A percentile compares a stretch with the other conserved stretches of the same genome.
Evolutionary conservation across 2,113 vertebrate species (phyloP).

Genomic region (Noturus placidus): DNA sequence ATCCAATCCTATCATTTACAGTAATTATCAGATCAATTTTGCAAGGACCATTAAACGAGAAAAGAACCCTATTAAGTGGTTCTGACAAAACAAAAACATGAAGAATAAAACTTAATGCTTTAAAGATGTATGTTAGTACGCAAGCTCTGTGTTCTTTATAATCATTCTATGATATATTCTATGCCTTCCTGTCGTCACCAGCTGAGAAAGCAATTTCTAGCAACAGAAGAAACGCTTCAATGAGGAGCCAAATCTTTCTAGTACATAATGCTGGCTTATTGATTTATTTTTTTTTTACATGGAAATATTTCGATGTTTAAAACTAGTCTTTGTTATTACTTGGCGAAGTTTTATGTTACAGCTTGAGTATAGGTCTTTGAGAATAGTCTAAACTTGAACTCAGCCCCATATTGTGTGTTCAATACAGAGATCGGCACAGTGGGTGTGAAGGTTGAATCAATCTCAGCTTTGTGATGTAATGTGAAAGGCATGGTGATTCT

Average conservation of each 20-base stretch:
- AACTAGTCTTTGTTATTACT: neutral
- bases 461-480: slow-evolving; percentile 45
- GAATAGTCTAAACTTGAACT: slow-evolving; percentile 22
- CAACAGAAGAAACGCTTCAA: neutral
- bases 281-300: neutral
- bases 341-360: neutral
- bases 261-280: slow-evolving; percentile 11
- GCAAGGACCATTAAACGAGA: slow-evolving; percentile 47
- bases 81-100: slow-evolving; percentile 30
- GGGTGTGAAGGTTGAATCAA: slow-evolving; percentile 39
- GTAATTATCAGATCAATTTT: slow-evolving; percentile 52
- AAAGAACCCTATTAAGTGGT: slow-evolving; percentile 43
- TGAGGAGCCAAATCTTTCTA: neutral
- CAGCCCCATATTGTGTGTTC: slow-evolving; percentile 14
- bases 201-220: slow-evolving; percentile 18
- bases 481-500: slow-evolving; percentile 36
- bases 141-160: slow-evolving; percentile 28
- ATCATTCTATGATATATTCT: neutral
- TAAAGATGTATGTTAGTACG: neutral
- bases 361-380: slow-evolving; percentile 13
- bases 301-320: slow-evolving; percentile 13
- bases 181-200: slow-evolving; percentile 10
- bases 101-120: slow-evolving; percentile 50
- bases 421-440: slow-evolving; percentile 31
- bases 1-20: slow-evolving; percentile 39